Evolutionary conservation across 2,888 invertebrate genomes (phyloP).

Genomic region (Cremastinae sp.): DNA sequence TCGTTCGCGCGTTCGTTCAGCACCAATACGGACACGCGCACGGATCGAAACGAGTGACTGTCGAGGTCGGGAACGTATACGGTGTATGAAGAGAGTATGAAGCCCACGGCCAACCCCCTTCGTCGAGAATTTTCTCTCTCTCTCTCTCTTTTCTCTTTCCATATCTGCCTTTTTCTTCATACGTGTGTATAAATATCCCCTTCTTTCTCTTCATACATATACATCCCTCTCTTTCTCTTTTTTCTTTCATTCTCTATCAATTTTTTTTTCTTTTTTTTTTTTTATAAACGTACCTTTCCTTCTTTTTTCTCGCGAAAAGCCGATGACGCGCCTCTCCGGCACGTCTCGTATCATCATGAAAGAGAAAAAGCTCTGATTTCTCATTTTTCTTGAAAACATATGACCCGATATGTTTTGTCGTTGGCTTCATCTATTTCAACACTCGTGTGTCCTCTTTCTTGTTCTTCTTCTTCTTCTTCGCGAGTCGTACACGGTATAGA

Average conservation of each 20-base stretch:
- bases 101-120: slow-evolving; percentile 16
- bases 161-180: background rate
- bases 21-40: background rate
- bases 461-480: no score
- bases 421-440: no score
- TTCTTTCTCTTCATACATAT: background rate
- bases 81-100: slow-evolving; percentile 30
- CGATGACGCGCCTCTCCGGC: background rate
- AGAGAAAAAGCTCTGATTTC: background rate
- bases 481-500: no score
- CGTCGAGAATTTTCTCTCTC: slow-evolving; percentile 14
- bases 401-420: no score
- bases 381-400: background rate
- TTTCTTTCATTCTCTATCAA: background rate
- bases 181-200: background rate
- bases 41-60: slow-evolving; percentile 38
- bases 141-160: background rate
- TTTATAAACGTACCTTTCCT: background rate
- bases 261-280: background rate
- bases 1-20: background rate
- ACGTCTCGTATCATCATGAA: background rate
- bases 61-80: slow-evolving; percentile 45
- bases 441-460: no score
- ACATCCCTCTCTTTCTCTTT: background rate
- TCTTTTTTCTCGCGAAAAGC: background rate